phyloP scores from a whole-genome alignment of 1,140 invertebrate species.

The Zaprionus inermis region DNA sequence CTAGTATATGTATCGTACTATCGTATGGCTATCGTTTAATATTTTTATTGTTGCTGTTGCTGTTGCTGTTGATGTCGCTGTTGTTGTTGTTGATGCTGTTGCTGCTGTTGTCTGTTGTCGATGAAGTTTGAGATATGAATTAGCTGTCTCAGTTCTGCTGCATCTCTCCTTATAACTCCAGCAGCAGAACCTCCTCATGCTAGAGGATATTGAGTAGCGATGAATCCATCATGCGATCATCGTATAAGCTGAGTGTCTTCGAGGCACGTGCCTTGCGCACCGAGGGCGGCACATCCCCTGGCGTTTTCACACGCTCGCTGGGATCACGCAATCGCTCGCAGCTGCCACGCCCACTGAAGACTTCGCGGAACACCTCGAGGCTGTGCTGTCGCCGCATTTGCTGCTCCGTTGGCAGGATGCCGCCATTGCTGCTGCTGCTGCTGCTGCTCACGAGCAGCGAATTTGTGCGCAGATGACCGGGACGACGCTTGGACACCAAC shows the following conservation, averaged over 20 bases:
- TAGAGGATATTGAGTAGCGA: conserved; percentile 84
- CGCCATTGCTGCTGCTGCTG: neutral
- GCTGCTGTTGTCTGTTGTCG: conserved; percentile 13
- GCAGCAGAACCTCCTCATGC: conserved; percentile 84
- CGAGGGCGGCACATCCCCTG: conserved; percentile 91
- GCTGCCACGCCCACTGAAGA: conserved; percentile 86
- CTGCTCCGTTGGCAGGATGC: conserved; percentile 54
- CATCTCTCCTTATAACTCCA: conserved; percentile 69
- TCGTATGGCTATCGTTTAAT: conserved; percentile 76
- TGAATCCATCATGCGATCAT: conserved; percentile 93
- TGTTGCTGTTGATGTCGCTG: neutral
- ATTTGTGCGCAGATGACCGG: conserved; percentile 72
- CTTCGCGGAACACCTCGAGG: conserved; percentile 89
- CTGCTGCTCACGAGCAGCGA: conserved; percentile 60
- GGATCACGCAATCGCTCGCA: conserved; percentile 89
- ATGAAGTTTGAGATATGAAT: conserved; percentile 69
- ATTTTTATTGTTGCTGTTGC: conserved; percentile 45
- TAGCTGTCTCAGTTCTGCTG: conserved; percentile 54
- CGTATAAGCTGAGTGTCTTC: conserved; percentile 92
- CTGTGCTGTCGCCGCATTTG: conserved; percentile 86
- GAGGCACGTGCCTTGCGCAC: conserved; percentile 87
- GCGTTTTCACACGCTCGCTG: conserved; percentile 91
- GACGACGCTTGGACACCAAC: conserved; percentile 48
- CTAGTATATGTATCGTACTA: conserved; percentile 13
- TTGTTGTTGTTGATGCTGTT: neutral